Evolutionary conservation across 2,888 invertebrate genomes (phyloP), one percentile per base, ranked within the genome.

Genomic region (Anorthoa munda): DNA sequence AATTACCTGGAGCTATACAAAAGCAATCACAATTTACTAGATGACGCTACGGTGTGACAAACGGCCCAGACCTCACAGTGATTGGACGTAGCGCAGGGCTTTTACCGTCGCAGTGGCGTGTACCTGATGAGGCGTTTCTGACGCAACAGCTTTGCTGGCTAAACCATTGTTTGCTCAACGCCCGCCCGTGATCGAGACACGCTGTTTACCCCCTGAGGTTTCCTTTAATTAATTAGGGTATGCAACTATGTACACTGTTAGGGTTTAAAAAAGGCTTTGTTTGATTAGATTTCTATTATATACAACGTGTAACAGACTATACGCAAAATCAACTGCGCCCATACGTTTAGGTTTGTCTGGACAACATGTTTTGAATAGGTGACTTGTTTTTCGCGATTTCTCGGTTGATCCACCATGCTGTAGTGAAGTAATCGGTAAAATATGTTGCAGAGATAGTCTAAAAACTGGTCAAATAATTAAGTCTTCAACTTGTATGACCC

Each of bases 41-140:
- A 17, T 64, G 70, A 69, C 60, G 39, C 31, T 31, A 63, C 83
- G 85, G 89, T 90, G 86, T 86, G 59, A 86, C 60, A 66, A 51
- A 31, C 70, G 15, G 75, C 77, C 68, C 66, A 84, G 72, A 83
- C 80, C 75, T 72, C 86, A 87, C 86, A 89, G 88, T 92, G 88
- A 91, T 91, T 89, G 89, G 90, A 88, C 88, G 89, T 84, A 67
- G 86, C 87, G 79, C 83, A 84, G 79, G 80, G 84, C 85, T 87
- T 87, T 90, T 87, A 72, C 83, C 75, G 67, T 79, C 66, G 76
- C 83, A 68, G 65, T 82, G 61, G 82, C 85, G 73, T 86, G 84
- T 85, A 84, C 89, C 90, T 94, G 92, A 94, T 92, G 92, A 92
- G 89, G 90, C 91, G 88, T 89, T 91, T 86, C 88, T 87, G 85